Conservation (phyloP, 2,113 vertebrate species). For the Cyprinodon tularosa region DNA sequence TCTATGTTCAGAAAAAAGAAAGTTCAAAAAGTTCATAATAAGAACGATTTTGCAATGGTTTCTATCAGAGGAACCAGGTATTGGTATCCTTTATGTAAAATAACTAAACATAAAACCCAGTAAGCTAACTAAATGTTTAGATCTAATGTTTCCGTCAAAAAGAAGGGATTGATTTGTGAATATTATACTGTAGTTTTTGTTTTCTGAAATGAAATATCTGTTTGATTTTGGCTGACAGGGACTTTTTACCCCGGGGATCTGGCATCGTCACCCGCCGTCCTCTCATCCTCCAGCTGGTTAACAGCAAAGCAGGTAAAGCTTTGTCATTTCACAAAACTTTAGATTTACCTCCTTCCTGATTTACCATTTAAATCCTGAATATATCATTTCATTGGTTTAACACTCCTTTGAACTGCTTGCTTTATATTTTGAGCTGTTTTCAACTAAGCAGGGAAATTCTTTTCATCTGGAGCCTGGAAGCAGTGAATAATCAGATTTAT, state of each 20-base stretch:
- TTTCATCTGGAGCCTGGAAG: background rate
- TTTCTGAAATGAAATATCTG: background rate
- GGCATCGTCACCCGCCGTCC: slow-evolving; percentile 94
- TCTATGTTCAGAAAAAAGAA: too few relatives aligned
- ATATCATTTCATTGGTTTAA: background rate
- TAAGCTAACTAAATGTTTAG: too few relatives aligned
- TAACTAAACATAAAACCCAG: too few relatives aligned
- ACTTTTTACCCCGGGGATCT: slow-evolving; percentile 93
- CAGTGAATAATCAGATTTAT: background rate
- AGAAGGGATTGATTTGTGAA: background rate
- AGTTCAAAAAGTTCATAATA: too few relatives aligned
- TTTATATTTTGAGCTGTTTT: background rate
- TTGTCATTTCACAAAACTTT: background rate
- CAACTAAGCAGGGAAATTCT: background rate
- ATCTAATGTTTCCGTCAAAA: too few relatives aligned
- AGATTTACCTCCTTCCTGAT: background rate
- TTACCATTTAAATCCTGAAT: background rate
- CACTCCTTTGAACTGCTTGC: background rate
- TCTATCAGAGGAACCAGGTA: too few relatives aligned
- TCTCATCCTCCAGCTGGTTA: slow-evolving; percentile 93
- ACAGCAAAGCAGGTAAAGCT: slow-evolving; percentile 87
- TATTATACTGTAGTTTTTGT: background rate
- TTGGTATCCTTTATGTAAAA: too few relatives aligned
- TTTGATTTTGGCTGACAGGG: slow-evolving; percentile 75
- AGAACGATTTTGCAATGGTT: too few relatives aligned